Evolutionary conservation across 2,888 invertebrate species (phyloP).

Genomic region (Drosophila neutralis): DNA sequence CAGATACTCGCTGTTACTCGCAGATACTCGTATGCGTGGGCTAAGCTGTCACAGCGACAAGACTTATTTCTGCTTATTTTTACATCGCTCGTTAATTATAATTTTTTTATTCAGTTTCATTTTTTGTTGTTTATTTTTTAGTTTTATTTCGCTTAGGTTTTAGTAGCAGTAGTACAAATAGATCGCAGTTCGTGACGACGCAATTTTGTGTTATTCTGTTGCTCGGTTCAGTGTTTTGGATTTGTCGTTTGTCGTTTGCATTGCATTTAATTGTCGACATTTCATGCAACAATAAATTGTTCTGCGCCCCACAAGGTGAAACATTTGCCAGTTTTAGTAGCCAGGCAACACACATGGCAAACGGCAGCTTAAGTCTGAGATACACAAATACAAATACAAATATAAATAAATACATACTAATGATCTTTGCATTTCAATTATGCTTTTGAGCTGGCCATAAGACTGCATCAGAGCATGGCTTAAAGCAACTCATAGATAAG

Average conservation of each 20-base stretch:
- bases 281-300: conserved; percentile 74
- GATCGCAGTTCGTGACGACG: conserved; percentile 69
- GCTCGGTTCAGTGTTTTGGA: conserved; percentile 42
- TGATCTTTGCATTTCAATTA: conserved; percentile 37
- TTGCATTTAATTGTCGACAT: conserved; percentile 77
- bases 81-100: conserved; percentile 63
- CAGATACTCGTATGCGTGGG: conserved; percentile 60
- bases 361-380: conserved; percentile 7
- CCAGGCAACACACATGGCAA: conserved; percentile 5
- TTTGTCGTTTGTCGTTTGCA: conserved; percentile 52
- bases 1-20: conserved; percentile 18
- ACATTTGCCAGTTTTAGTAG: conserved; percentile 20
- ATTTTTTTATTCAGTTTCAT: conserved; percentile 11
- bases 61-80: conserved; percentile 79
- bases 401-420: conserved; percentile 25
- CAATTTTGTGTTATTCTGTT: conserved; percentile 44
- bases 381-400: neutral
- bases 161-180: conserved; percentile 30
- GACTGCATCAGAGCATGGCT: conserved; percentile 15
- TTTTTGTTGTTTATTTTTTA: conserved; percentile 6
- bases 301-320: conserved; percentile 62
- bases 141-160: conserved; percentile 5
- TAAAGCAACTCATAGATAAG: conserved; percentile 24
- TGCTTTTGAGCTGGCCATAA: conserved; percentile 21
- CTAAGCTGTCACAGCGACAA: conserved; percentile 78